Evolutionary conservation across 1,140 invertebrate genomes (phyloP).

Genomic region (Luehdorfia chinensis): DNA sequence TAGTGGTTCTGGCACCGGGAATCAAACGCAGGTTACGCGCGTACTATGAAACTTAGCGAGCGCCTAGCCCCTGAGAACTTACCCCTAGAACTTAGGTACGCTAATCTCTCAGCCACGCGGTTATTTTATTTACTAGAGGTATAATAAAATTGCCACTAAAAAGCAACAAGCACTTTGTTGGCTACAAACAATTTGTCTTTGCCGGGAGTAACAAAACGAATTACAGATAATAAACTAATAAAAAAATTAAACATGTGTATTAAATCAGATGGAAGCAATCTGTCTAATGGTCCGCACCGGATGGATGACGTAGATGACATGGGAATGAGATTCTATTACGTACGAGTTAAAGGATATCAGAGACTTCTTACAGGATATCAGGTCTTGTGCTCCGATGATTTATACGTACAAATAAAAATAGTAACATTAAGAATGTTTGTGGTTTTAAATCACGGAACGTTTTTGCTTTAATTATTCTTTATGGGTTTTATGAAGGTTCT

Average conservation of each 20-base stretch:
- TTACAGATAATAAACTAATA: not conserved
- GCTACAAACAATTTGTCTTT: no score
- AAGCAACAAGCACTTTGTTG: no score
- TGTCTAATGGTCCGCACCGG: conserved; percentile 9
- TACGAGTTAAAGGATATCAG: conserved; percentile 11
- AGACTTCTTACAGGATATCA: not conserved
- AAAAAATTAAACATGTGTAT: conserved; percentile 11
- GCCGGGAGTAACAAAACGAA: not conserved
- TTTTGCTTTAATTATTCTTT: conserved; percentile 7
- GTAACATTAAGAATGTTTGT: conserved; percentile 10
- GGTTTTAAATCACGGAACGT: conserved; percentile 2
- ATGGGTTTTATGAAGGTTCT: conserved; percentile 1
- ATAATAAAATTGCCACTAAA: no score
- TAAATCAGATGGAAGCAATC: conserved; percentile 11
- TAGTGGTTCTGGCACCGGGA: no score
- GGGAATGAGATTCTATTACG: conserved; percentile 14
- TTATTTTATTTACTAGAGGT: no score
- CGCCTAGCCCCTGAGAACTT: no score
- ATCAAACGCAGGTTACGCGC: no score
- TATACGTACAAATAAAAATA: conserved; percentile 5
- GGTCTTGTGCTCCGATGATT: not conserved
- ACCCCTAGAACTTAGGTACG: no score
- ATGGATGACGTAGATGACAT: conserved; percentile 7
- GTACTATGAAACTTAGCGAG: no score
- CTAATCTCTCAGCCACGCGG: no score